Evolutionary conservation across 2,797 vertebrate genomes (phyloP).

Genomic region (Acridotheres tristis): DNA sequence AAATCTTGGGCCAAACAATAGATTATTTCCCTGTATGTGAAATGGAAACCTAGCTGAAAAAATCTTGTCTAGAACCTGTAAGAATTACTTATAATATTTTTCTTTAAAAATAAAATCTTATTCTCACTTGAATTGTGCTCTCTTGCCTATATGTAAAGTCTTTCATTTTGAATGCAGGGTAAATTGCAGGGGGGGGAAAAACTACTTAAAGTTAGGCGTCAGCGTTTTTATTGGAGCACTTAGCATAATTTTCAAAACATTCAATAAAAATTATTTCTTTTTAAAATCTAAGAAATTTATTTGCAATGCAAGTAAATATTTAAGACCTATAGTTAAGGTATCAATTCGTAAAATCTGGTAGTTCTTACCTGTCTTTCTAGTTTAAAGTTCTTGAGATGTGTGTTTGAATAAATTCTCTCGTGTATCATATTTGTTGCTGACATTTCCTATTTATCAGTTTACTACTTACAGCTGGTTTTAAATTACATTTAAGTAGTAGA

Average conservation of each 20-base stretch:
- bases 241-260: background rate
- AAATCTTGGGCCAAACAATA: background rate
- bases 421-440: background rate
- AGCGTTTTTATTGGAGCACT: background rate
- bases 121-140: background rate
- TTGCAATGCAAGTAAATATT: background rate
- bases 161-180: background rate
- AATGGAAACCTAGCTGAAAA: background rate
- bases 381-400: background rate
- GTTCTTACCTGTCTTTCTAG: background rate
- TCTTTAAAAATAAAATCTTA: background rate
- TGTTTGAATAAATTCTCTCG: background rate
- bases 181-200: fast-evolving
- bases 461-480: background rate
- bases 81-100: background rate
- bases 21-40: background rate
- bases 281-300: background rate
- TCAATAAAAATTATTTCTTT: background rate
- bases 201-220: background rate
- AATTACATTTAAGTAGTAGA: slow-evolving; percentile 42
- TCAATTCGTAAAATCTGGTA: background rate
- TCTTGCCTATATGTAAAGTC: background rate
- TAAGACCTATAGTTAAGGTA: background rate
- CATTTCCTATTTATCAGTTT: slow-evolving; percentile 1
- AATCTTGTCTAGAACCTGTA: background rate